phyloP scores from a whole-genome alignment of 1,140 invertebrate species.

The Drosophila repleta region DNA sequence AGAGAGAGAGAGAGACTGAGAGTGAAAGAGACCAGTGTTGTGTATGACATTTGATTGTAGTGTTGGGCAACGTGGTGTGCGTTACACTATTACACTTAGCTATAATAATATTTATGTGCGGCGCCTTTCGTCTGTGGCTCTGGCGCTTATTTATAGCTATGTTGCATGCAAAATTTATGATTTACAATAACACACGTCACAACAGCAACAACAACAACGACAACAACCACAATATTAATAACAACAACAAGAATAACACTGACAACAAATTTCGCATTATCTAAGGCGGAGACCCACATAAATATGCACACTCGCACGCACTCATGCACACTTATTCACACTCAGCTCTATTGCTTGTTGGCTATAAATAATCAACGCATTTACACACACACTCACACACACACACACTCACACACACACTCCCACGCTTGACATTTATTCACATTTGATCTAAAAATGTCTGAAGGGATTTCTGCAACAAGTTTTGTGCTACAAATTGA shows the following conservation, averaged over 20 bases:
- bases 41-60: conserved; percentile 21
- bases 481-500: conserved; percentile 2
- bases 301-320: neutral
- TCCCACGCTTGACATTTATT: conserved; percentile 8
- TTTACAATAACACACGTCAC: conserved; percentile 66
- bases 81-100: conserved; percentile 70
- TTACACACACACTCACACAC: neutral
- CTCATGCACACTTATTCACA: neutral
- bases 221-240: conserved; percentile 35
- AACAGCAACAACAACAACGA: conserved; percentile 39
- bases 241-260: conserved; percentile 28
- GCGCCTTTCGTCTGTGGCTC: conserved; percentile 39
- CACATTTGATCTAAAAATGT: conserved; percentile 17
- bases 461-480: conserved; percentile 9
- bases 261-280: conserved; percentile 23
- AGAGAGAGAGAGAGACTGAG: neutral
- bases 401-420: conserved; percentile 5
- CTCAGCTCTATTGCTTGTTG: neutral
- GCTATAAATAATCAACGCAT: too few relatives aligned
- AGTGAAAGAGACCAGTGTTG: conserved; percentile 1
- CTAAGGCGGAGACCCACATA: conserved; percentile 9
- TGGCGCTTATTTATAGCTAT: conserved; percentile 75
- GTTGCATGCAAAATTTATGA: conserved; percentile 79
- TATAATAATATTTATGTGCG: conserved; percentile 69
- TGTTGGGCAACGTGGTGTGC: conserved; percentile 48